Conservation (phyloP, 2,797 vertebrate genomes). For the Myotis vivesi region DNA sequence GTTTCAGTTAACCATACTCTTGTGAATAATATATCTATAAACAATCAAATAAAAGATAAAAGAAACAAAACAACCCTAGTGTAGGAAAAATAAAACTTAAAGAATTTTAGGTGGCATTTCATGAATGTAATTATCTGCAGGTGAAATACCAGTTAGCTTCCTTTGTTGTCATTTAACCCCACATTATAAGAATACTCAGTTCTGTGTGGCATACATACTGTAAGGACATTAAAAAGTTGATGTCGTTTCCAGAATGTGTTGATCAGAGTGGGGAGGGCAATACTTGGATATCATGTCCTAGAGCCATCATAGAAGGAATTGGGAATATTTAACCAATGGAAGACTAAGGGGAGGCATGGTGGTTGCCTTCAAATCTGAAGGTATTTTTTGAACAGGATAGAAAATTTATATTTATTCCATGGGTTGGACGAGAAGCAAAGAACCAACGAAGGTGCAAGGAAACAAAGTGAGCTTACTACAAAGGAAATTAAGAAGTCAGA, state of each 20-base stretch:
- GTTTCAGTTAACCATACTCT: neutral
- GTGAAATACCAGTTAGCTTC: neutral
- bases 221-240: neutral
- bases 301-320: neutral
- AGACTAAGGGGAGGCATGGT: neutral
- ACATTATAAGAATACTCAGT: neutral
- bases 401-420: neutral
- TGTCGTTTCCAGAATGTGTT: neutral
- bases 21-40: neutral
- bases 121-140: neutral
- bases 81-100: neutral
- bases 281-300: neutral
- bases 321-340: neutral
- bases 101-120: neutral
- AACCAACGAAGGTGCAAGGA: neutral
- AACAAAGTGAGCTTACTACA: neutral
- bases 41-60: neutral
- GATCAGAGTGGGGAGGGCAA: neutral
- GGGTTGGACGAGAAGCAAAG: neutral
- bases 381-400: neutral
- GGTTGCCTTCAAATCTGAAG: neutral
- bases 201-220: neutral
- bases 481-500: neutral
- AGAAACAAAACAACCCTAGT: neutral
- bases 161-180: neutral